Percentiles rank a stretch among this genome's conserved stretches.
Evolutionary conservation across 2,888 invertebrate species (phyloP).

Genomic region (Latrodectus hesperus): DNA sequence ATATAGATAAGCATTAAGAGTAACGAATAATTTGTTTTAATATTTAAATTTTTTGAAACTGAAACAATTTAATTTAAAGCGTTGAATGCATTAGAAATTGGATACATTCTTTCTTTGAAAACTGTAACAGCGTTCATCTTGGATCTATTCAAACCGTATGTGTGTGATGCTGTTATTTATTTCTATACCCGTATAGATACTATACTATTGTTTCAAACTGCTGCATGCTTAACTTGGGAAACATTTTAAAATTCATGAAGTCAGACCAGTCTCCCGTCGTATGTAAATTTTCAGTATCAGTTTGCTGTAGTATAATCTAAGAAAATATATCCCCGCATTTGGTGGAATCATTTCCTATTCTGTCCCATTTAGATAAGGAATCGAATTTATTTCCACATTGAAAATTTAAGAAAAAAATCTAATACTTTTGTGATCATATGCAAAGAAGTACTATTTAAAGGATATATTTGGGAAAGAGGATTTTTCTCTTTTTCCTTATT

Average conservation of each 20-base stretch:
- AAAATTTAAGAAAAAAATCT: constrained; percentile 1
- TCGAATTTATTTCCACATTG: constrained; percentile 2
- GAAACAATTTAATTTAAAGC: no score
- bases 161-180: no score
- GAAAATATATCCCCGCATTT: neutral
- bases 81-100: no score
- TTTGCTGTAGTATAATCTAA: constrained; percentile 1
- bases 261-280: neutral
- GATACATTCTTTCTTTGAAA: no score
- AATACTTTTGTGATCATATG: constrained; percentile 1
- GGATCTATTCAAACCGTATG: no score
- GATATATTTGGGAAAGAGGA: no score
- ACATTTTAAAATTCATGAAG: constrained; percentile 3
- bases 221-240: neutral
- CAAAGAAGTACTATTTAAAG: neutral
- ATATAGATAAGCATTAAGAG: no score
- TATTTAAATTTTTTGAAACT: no score
- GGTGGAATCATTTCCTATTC: neutral
- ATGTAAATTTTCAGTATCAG: neutral
- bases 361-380: constrained; percentile 2
- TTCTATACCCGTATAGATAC: no score
- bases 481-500: no score
- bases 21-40: no score
- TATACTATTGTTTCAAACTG: neutral
- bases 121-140: no score